Evolutionary conservation across 2,797 vertebrate genomes (phyloP), one percentile per base, ranked within the genome.

Genomic region (Scolopax bukidnonensis): DNA sequence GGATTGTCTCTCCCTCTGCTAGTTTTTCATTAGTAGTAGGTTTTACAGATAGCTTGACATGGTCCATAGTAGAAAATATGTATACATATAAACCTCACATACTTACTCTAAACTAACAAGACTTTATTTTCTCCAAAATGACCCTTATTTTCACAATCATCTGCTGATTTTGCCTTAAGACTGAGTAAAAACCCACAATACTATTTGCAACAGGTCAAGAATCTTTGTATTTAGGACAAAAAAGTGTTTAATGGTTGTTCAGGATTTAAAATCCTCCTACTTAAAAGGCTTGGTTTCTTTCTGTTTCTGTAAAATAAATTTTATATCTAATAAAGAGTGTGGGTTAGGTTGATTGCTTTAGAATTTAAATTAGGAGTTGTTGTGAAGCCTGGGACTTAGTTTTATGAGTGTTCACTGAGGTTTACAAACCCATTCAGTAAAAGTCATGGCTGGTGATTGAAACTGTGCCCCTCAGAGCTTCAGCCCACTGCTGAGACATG

Each of bases 401-500:
- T 96, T 97, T 96, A 91, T 84, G 74, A 92, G 43, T 53, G 41
- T 51, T 95, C 68, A 76, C 67, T 79, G 68, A 92, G 76, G 84
- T 90, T 96, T 95, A 76, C 84, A 96, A 93, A 94, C 10, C 61
- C 60, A 75, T 95, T 96, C 92, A 94, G 73, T 59, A 85, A 85
- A 96, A 95, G 57, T 87, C 77, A 43, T 45, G 74, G 60, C 80
- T 97, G 51, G 47, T 92, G 76, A 86, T 89, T 69, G 56, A 83
- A 96, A 95, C 64, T 91, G 77, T 92, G 93, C 77, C 93, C 77
- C 86, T 94, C 54, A 92, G 93, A 97, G 57, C 61, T 96, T 85
- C 89, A 92, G 19, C 90, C 96, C 82, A 95, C 93, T 88, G 94
- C 93, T 95, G 95, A 95, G 95, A 95, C 70, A 50, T 87, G 87